Evolutionary conservation across 2,797 vertebrate species (phyloP), one percentile per base, ranked within the genome.

Genomic region (Urophycis tenuis): DNA sequence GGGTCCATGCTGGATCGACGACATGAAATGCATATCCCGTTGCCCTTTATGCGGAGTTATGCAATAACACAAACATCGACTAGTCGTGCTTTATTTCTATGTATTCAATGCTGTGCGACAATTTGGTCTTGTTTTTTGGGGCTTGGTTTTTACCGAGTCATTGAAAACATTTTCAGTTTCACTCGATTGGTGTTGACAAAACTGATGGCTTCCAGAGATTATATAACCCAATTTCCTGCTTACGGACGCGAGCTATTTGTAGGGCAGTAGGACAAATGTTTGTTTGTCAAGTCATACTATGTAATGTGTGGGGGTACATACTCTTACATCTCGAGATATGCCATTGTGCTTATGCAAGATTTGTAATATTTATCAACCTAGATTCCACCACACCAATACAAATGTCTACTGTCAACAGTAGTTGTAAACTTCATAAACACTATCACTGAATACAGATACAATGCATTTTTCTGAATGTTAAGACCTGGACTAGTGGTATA

Each of bases 201-300:
- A 72, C 76, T 53, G 17, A 33, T 75, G 67, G 75, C 71, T 74
- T 53, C 39, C 17, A 70, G 10, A 78, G 72, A 88, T 92, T 91
- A 83, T 89, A 88, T 89, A 92, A 91, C 80, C 39, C 81, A 75
- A 30, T 49, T 35, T 71, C 78, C 78, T 45, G 75, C 70, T 67
- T 72, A 69, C 79, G 77, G 60, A 72, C 81, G 80, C 79, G 8
- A 78, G 34, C 60, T 75, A 83, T 79, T 87, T 87, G 78, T 88
- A 82, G 89, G 89, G 84, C 89, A 91, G 85, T 91, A 83, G 88
- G 83, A 90, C 90, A 90, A 81, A 88, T 80, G 82, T 74, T 49
- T 19, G 45, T 49, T 7, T 1, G 22, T 49, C 12, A 49, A 22
- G 45, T 49, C 19, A 1, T 19, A 49, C 12, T 9, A 25, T n/a